These are phyloP conservation scores for Erebia aethiops DNA, from an alignment of 2,888 invertebrate species.

Conservation along the genomic window DNA sequence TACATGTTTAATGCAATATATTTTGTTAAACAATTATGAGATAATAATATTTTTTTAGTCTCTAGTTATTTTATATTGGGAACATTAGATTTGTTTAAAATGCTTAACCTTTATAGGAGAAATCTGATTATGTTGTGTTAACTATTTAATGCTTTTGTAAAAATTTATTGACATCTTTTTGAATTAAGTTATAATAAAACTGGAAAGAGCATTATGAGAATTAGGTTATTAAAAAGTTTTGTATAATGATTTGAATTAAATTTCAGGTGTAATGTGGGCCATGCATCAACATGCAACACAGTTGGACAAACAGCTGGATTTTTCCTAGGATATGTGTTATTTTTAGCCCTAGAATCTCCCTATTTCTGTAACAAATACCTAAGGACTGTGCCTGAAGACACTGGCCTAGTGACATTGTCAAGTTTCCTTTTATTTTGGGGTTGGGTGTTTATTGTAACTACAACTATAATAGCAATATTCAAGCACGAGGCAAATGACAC, in stretches of 20 bases:
- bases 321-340: slow-evolving; percentile 97
- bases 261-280: slow-evolving; percentile 94
- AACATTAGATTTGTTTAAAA: no score
- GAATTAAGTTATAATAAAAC: no score
- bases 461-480: slow-evolving; percentile 94
- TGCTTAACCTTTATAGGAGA: no score
- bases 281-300: slow-evolving; percentile 99
- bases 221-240: neutral
- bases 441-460: slow-evolving; percentile 93
- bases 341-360: slow-evolving; percentile 97
- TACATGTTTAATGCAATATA: neutral
- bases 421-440: slow-evolving; percentile 98
- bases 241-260: slow-evolving; percentile 4
- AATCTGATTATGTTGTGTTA: no score
- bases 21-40: neutral
- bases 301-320: slow-evolving; percentile 99
- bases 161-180: no score
- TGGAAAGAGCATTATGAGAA: no score
- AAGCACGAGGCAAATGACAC: slow-evolving; percentile 89
- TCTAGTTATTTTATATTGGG: no score
- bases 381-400: slow-evolving; percentile 86
- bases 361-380: slow-evolving; percentile 98
- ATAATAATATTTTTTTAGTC: no score
- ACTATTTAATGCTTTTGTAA: no score
- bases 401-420: slow-evolving; percentile 88